Base-by-base conservation (phyloP, 2,113 vertebrate species). In the Rhabdornis inornatus region DNA sequence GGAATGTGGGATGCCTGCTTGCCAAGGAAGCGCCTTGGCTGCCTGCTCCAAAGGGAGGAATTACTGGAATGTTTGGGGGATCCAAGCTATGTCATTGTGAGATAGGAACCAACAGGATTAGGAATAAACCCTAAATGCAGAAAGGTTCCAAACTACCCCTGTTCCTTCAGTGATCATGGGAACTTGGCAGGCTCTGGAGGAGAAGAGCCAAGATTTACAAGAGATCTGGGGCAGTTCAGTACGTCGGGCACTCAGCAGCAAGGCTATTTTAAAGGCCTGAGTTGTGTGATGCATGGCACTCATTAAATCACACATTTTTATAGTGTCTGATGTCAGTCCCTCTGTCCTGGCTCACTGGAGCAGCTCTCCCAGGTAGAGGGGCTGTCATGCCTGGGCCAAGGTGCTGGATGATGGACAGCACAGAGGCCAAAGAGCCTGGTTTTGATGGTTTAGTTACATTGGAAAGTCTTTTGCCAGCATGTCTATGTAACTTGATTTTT, bases 31-130 rank as follows among this genome's bases (percentile, higher is more conserved):
- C 2, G 1, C 47, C 3, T 17, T 1, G 5, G 92, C 96, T 93
- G 88, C 90, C 5, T 52, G 85, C 93, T 94, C 92, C n/a, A 89
- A 92, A 93, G 72, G n/a, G 69, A 96, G 90, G 90, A 94, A 93
- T 96, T 93, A 63, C 76, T 94, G 95, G 95, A 97, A 96, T 96
- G 94, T 86, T 96, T 94, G 91, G 87, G 66, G 82, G 83, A 93
- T 96, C 88, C 90, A 72, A 93, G 49, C 64, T 89, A 75, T 93
- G 93, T 92, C 88, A 93, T 69, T 82, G 65, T 87, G 88, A 94
- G 95, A 96, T 96, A 94, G 83, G 83, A 94, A 93, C 92, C 11
- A 19, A 84, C 61, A 84, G 90, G 88, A 86, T 95, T 92, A 84
- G 83, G 83, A 93, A 82, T 81, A 95, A 96, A 83, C 64, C 52